Evolutionary conservation across 2,888 invertebrate species (phyloP), one percentile per base, ranked within the genome.

Genomic region (Ctena decussata): DNA sequence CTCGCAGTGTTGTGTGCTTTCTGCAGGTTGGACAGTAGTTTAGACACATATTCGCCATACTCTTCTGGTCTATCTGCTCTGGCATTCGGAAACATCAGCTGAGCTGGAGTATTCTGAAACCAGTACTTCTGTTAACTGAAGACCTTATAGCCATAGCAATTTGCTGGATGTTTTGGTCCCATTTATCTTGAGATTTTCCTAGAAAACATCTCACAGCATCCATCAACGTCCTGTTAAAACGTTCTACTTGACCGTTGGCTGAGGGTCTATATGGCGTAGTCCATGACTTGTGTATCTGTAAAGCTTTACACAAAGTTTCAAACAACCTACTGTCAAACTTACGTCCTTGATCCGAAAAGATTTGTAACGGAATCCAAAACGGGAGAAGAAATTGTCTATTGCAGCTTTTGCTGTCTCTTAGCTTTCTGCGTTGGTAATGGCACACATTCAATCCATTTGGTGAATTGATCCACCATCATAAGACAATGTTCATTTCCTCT

Each of bases 381-480:
- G 15, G 6, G 77, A 65, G 65, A 84, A 84, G 53, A 85, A 80
- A 12, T 79, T 27, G n/a, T 84, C 65, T 0, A 87, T 72, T 37
- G 80, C 77, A 2, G 80, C 84, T 21, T 44, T 75, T 12, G 86
- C 82, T 46, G 84, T 84, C 18, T 77, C 77, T 39, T 81, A 11
- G 87, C 84, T 37, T 72, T 82, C 41, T 87, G 87, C n/a, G 74
- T 69, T 0, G 80, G 83, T n/a, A 83, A 37, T 32, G 86, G 80
- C 5, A 83, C 44, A 53, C 77, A 74, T 53, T 87, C 87, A 6
- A 83, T 80, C 85, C 83, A 85, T 60, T 86, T 87, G 5, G 87
- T 87, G 53, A 87, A 87, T 69, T 85, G 82, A 39, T 84, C 84
- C 41, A 87, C 77, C 82, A 87, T 77, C 46, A 87, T 77, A 32